Evolutionary conservation across 2,113 vertebrate species (phyloP), one percentile per base, ranked within the genome.

Genomic region (Dasypus novemcinctus): DNA sequence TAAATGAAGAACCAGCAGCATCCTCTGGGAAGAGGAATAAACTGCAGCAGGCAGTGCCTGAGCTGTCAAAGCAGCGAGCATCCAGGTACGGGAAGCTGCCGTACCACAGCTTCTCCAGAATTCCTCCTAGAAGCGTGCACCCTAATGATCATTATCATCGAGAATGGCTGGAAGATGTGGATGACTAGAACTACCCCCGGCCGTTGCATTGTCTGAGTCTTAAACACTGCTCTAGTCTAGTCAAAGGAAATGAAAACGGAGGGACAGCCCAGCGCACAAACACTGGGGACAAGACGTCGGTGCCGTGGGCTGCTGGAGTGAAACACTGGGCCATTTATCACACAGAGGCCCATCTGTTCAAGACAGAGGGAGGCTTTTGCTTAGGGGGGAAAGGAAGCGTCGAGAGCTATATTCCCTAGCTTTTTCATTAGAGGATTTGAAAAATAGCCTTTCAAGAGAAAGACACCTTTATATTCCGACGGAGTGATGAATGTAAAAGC

Each of bases 101-200:
- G 68, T 79, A 66, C 74, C 76, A 59, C 31, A 23, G 29, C 52
- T 49, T 43, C 46, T 90, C 61, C 41, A 49, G 75, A 87, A 57
- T 52, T 36, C 81, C 88, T 85, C 95, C 95, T 75, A 15, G 87
- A 96, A 97, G 96, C 36, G 20, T 83, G 97, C 0, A 0, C 49
- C 82, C 88, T 95, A 86, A 95, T 97, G 90, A 82, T 96, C 94
- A 78, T 87, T 94, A 59, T 76, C 52, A 85, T 74, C 82, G 97
- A 95, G 98, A 98, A 98, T 96, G 96, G 95, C 96, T 97, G 97
- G 98, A 96, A 98, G 97, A 97, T 13, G 8, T 96, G 87, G 7
- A 1, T 87, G 92, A n/a, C 84, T 96, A 69, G 79, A 95, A 95
- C 57, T 93, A 49, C 96, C 92, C 95, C 94, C 87, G 57, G 49